Evolutionary conservation across 2,888 invertebrate genomes (phyloP).

Genomic region (Drosophila rubida): DNA sequence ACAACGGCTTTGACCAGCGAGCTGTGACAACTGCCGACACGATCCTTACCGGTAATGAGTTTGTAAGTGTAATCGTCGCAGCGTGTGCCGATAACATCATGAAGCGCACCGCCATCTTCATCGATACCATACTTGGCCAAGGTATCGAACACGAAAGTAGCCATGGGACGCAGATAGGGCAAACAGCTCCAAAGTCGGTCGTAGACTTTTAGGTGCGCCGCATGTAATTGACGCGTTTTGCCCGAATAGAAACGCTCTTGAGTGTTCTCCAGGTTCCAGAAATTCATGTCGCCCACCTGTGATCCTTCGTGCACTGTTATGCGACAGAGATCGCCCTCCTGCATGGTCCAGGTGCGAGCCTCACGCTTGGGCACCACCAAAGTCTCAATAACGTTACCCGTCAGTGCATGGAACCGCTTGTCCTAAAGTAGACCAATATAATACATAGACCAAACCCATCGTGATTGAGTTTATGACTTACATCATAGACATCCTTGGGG

Average conservation of each 20-base stretch:
- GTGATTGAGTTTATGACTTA: constrained; percentile 31
- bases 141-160: constrained; percentile 85
- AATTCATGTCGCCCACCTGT: constrained; percentile 85
- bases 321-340: constrained; percentile 85
- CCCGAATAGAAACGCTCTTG: constrained; percentile 85
- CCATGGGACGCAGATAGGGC: constrained; percentile 85
- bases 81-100: constrained; percentile 85
- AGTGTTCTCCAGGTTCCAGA: constrained; percentile 85
- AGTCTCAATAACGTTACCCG: constrained; percentile 77
- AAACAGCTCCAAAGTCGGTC: constrained; percentile 86
- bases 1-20: constrained; percentile 84
- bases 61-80: constrained; percentile 86
- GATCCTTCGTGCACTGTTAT: constrained; percentile 84
- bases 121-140: constrained; percentile 85
- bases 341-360: constrained; percentile 85
- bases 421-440: constrained; percentile 34
- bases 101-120: constrained; percentile 85
- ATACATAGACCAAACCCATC: too few species aligned
- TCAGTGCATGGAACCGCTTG: constrained; percentile 78
- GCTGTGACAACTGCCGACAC: constrained; percentile 85
- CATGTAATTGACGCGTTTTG: constrained; percentile 86
- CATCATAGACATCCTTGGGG: constrained; percentile 80
- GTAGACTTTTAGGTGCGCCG: constrained; percentile 85
- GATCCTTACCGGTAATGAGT: constrained; percentile 85
- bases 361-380: constrained; percentile 83